Conservation (phyloP, 2,113 vertebrate species). For the Larimichthys polyactis region DNA sequence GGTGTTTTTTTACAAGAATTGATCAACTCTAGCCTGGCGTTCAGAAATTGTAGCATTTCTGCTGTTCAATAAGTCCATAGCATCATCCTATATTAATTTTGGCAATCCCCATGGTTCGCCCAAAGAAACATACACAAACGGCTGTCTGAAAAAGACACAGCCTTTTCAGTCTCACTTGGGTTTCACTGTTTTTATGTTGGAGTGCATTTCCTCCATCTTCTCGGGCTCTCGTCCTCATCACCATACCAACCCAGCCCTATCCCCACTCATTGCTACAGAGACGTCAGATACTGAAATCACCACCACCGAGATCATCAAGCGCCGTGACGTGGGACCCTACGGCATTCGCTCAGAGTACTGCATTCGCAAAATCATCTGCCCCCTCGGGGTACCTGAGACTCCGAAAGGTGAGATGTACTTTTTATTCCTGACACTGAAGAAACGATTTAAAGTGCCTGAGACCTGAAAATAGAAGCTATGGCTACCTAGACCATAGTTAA, state of each 20-base stretch:
- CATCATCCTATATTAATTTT: not conserved
- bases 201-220: slow-evolving; percentile 66
- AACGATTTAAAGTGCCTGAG: not conserved
- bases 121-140: not conserved
- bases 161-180: not conserved
- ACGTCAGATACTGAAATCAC: slow-evolving; percentile 98
- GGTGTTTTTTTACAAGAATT: slow-evolving; percentile 1
- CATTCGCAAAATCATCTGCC: slow-evolving; percentile 98
- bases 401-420: slow-evolving; percentile 89
- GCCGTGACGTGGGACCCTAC: slow-evolving; percentile 95
- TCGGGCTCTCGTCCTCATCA: slow-evolving; percentile 69
- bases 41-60: not conserved
- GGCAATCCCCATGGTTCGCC: not conserved
- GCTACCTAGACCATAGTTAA: not conserved
- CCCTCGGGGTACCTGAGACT: slow-evolving; percentile 96
- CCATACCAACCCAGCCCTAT: slow-evolving; percentile 75
- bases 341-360: slow-evolving; percentile 98
- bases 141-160: not conserved
- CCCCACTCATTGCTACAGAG: slow-evolving; percentile 88
- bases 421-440: not conserved
- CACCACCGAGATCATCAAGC: slow-evolving; percentile 99
- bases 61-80: not conserved
- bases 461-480: not conserved
- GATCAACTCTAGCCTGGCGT: not conserved
- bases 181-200: slow-evolving; percentile 53